Evolutionary conservation across 2,888 invertebrate species (phyloP).

Genomic region (Torymus auratus): DNA sequence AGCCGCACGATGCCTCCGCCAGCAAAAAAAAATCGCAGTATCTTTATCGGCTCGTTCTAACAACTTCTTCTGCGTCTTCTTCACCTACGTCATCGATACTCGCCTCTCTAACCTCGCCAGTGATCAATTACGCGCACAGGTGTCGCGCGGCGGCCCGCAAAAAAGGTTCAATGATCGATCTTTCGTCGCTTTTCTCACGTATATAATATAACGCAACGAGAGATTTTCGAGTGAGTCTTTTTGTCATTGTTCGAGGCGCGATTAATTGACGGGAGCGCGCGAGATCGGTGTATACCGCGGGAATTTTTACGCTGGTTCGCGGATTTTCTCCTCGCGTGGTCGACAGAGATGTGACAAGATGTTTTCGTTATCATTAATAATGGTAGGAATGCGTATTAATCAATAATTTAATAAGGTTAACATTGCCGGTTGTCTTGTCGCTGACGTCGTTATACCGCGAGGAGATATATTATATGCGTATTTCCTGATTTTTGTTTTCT

Average conservation of each 20-base stretch:
- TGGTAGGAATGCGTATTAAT: slow-evolving; percentile 38
- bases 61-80: neutral
- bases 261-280: slow-evolving; percentile 34
- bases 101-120: too few species aligned
- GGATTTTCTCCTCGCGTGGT: slow-evolving; percentile 1
- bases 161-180: slow-evolving; percentile 29
- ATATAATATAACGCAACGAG: neutral
- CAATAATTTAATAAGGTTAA: slow-evolving; percentile 12
- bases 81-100: too few species aligned
- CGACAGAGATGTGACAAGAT: neutral
- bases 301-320: neutral
- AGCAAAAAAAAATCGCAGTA: slow-evolving; percentile 15
- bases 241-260: slow-evolving; percentile 26
- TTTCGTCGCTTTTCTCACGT: slow-evolving; percentile 17
- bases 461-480: neutral
- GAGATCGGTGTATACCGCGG: neutral
- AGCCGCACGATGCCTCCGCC: neutral
- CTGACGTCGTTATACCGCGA: neutral
- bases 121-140: too few species aligned
- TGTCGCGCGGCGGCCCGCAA: too few species aligned
- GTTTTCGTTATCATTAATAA: slow-evolving; percentile 45
- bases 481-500: neutral
- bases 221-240: slow-evolving; percentile 3
- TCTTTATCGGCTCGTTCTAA: slow-evolving; percentile 9
- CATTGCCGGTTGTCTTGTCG: slow-evolving; percentile 9